Evolutionary conservation across 2,797 vertebrate genomes (phyloP), one percentile per base, ranked within the genome.

Genomic region (Phyllotis vaccarum): DNA sequence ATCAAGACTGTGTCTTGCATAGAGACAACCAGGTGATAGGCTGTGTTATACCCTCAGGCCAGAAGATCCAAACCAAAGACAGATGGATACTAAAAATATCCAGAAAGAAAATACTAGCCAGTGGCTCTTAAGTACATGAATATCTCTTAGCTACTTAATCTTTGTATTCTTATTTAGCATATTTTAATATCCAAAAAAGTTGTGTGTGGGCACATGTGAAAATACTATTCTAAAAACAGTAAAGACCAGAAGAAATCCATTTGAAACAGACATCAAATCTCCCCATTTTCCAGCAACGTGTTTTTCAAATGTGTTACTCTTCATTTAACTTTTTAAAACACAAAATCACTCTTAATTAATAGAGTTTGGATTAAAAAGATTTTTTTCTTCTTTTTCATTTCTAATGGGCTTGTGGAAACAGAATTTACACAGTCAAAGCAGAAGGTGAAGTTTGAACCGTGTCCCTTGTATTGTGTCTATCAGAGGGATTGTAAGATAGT

Each of bases 321-420:
- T 43, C 24, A 81, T 95, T 82, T n/a, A 8, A 94, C n/a, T 93
- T 88, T 91, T 95, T 93, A 49, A 95, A 96, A 60, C 19, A 91
- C 70, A 94, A 43, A 95, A 82, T 87, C 14, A 89, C 58, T 85
- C 49, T 43, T 97, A 93, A 43, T 34, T 95, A 94, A 58, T 31
- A 40, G 40, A 95, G 6, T 70, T 94, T 82, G 75, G 52, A 75
- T 66, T 31, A 91, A 6, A 60, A 92, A 7, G 1, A 37, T 40
- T 54, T 27, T 54, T 27, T 90, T 80, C 17, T 58, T 64, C 13
- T 70, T 92, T 74, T 68, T 92, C 91, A 54, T 46, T 92, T 95
- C 54, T 76, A n/a, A 89, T 74, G 31, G 27, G 1, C 14, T 94
- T 52, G 14, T 93, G 49, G 76, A 70, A 93, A 90, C 89, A 49